These are phyloP conservation scores for Lydus trimaculatus DNA, from an alignment of 2,888 invertebrate species.

Conservation along the genomic window DNA sequence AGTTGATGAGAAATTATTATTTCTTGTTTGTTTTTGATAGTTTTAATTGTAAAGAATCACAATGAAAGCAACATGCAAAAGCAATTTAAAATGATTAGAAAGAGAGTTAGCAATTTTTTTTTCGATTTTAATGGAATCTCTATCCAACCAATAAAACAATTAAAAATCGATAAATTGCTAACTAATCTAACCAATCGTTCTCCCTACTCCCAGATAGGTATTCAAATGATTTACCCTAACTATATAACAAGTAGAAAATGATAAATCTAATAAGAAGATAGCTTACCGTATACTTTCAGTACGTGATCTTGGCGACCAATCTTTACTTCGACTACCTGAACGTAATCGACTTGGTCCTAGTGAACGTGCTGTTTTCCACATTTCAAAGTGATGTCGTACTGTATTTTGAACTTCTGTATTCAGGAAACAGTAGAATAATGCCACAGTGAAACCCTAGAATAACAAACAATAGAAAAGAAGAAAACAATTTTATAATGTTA, in stretches of 20 bases:
- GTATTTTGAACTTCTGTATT: constrained; percentile 92
- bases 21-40: not conserved
- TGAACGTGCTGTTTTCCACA: constrained; percentile 76
- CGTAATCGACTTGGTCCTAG: constrained; percentile 68
- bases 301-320: constrained; percentile 82
- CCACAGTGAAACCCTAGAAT: constrained; percentile 85
- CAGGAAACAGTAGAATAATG: constrained; percentile 91
- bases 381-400: constrained; percentile 79
- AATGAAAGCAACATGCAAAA: not conserved
- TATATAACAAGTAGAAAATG: too few species aligned
- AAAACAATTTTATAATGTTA: not conserved
- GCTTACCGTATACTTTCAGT: constrained; percentile 83
- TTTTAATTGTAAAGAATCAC: not conserved
- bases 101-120: not conserved
- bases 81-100: not conserved
- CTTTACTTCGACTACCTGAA: constrained; percentile 78
- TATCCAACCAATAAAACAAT: too few species aligned
- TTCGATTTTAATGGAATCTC: not conserved
- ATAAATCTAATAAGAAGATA: too few species aligned
- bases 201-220: too few species aligned
- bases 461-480: constrained; percentile 10
- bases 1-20: constrained; percentile 11
- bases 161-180: not conserved
- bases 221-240: too few species aligned
- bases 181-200: not conserved